A percentile compares a stretch with the other conserved stretches of the same genome.
Conservation (phyloP, 1,140 invertebrate species). For the Heliconius himera region DNA sequence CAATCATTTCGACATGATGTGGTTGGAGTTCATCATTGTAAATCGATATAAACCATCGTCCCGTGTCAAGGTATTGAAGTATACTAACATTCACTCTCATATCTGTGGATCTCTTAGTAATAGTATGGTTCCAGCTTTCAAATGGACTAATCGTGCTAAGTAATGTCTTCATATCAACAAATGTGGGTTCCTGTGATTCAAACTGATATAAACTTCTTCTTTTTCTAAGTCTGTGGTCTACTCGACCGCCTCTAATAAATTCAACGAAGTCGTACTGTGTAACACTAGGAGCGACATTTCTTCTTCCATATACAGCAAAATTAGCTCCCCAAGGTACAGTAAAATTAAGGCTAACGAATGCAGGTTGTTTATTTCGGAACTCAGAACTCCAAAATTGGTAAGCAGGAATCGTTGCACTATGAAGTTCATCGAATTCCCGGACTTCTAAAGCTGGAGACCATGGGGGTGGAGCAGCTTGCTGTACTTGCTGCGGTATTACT, state of each 20-base stretch:
- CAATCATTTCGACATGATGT: slow-evolving; percentile 90
- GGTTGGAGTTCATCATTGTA: slow-evolving; percentile 96
- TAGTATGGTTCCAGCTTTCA: slow-evolving; percentile 83
- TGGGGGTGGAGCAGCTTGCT: slow-evolving; percentile 84
- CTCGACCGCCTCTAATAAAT: slow-evolving; percentile 91
- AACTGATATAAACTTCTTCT: slow-evolving; percentile 69
- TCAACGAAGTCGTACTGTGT: slow-evolving; percentile 98
- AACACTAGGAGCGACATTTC: slow-evolving; percentile 95
- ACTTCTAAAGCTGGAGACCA: slow-evolving; percentile 92
- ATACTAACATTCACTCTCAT: slow-evolving; percentile 92
- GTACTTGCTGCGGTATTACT: slow-evolving; percentile 84
- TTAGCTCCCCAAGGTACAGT: slow-evolving; percentile 94
- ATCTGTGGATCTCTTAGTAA: slow-evolving; percentile 83
- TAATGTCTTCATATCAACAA: slow-evolving; percentile 68
- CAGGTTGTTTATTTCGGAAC: slow-evolving; percentile 93
- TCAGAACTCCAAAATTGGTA: slow-evolving; percentile 96
- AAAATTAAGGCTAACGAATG: slow-evolving; percentile 94
- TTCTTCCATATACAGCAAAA: slow-evolving; percentile 95
- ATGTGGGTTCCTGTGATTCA: slow-evolving; percentile 58
- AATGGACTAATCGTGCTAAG: slow-evolving; percentile 80
- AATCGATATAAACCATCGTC: slow-evolving; percentile 96
- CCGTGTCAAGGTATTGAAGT: slow-evolving; percentile 94
- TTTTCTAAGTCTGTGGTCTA: slow-evolving; percentile 88
- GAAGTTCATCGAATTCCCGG: slow-evolving; percentile 90
- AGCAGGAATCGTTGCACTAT: slow-evolving; percentile 90